Base-by-base conservation (phyloP, 2,888 invertebrate species). In the Actias luna region DNA sequence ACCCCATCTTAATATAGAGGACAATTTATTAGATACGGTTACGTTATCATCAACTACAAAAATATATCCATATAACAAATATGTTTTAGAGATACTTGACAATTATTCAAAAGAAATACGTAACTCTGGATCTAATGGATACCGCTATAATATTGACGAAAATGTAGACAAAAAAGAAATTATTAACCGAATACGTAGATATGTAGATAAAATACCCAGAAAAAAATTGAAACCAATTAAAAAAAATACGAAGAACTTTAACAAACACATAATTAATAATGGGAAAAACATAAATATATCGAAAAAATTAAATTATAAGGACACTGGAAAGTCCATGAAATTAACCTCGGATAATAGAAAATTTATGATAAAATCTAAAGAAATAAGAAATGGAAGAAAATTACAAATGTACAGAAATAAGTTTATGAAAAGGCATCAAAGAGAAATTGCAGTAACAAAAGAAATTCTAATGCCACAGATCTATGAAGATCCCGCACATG, bases 101-200 rank as follows among this genome's bases (percentile, higher is more conserved):
- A 66, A 64, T 1, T 66, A 70, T 63, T 63, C 74, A 16, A 76
- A 71, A 67, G 74, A 79, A 65, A 27, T 59, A 65, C 78, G 78
- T 64, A 65, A 65, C 16, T 65, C 77, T 8, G 63, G 69, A 39
- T 61, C 66, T 35, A 69, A 74, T 59, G 73, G 73, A 58, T 67
- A 71, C 35, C 63, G 65, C 33, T 73, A 70, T 61, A 68, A 74
- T 59, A 61, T 67, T 46, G 69, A 70, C 63, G 64, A 65, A 5
- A 74, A 75, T 33, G 69, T 71, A 7, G 71, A 73, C 5, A 85
- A 79, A 65, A 77, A 78, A 1, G 80, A 85, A 75, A 80, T 87
- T 27, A 71, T 87, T 1, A 84, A 82, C 61, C 88, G 90, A 7
- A 88, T 90, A 61, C 80, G 89, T 33, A 80, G 89, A 76, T 89